These are phyloP conservation scores for Esox masquinongy DNA, from an alignment of 2,797 vertebrate species.

Conservation along the genomic window DNA sequence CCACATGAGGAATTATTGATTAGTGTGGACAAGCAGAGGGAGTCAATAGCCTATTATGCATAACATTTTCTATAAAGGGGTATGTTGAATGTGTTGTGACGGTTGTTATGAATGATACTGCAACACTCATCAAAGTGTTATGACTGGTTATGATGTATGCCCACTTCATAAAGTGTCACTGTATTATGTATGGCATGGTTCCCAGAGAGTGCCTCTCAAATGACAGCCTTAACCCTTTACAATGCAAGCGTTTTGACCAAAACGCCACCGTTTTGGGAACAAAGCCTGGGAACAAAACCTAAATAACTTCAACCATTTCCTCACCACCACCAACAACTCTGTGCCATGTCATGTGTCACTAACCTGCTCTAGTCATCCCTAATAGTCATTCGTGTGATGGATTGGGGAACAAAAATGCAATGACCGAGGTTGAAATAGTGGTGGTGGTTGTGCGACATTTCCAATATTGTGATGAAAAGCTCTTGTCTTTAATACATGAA, in stretches of 20 bases:
- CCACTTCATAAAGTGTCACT: not conserved
- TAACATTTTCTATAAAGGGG: not conserved
- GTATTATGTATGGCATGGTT: not conserved
- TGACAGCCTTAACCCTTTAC: not conserved
- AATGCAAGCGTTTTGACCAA: not conserved
- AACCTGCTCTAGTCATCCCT: not conserved
- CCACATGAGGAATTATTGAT: conserved; percentile 45
- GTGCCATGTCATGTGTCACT: not conserved
- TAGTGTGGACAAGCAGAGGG: conserved; percentile 29
- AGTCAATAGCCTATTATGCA: conserved; percentile 10
- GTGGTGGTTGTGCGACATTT: conserved; percentile 19
- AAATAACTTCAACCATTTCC: not conserved
- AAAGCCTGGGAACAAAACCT: not conserved
- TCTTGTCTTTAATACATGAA: conserved; percentile 26
- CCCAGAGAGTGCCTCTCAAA: not conserved
- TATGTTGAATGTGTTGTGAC: not conserved
- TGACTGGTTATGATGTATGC: not conserved
- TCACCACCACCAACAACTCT: conserved; percentile 29
- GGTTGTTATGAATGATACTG: not conserved
- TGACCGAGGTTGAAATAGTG: conserved; percentile 22
- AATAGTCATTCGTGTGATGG: conserved; percentile 21
- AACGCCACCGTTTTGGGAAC: not conserved
- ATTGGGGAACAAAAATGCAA: not conserved
- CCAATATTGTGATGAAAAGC: conserved; percentile 45
- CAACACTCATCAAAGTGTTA: not conserved